These are phyloP conservation scores for Arctopsyche grandis DNA, from an alignment of 1,140 invertebrate genomes.

Conservation along the genomic window DNA sequence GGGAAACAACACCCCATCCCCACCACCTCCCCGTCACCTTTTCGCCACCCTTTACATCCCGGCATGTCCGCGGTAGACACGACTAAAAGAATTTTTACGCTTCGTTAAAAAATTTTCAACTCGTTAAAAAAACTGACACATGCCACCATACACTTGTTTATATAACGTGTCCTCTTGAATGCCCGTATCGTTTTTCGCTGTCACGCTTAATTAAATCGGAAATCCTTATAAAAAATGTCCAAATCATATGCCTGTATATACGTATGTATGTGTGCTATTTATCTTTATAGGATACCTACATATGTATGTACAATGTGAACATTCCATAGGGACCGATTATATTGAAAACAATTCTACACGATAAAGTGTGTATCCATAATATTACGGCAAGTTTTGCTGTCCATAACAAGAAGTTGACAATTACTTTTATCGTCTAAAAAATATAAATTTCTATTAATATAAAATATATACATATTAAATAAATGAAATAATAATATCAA, in stretches of 20 bases:
- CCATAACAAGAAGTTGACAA: too few species aligned
- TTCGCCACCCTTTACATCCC: conserved; percentile 6
- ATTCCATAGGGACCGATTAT: too few species aligned
- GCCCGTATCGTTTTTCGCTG: conserved; percentile 38
- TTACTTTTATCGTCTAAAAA: too few species aligned
- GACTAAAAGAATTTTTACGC: conserved; percentile 53
- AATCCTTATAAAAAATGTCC: background rate
- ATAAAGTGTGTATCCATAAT: too few species aligned
- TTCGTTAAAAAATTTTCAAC: conserved; percentile 52
- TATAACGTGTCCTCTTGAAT: conserved; percentile 10
- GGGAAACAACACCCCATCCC: conserved; percentile 48
- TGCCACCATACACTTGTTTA: background rate
- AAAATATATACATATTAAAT: too few species aligned
- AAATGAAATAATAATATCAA: too few species aligned
- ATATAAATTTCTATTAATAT: too few species aligned
- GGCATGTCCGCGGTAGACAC: background rate
- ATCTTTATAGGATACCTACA: background rate
- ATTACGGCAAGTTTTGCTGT: too few species aligned
- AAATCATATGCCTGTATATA: background rate
- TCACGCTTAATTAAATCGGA: conserved; percentile 41
- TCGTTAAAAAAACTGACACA: conserved; percentile 47
- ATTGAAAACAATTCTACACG: too few species aligned
- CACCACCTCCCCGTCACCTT: background rate
- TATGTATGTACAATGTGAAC: background rate
- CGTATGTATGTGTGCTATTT: background rate